phyloP scores from a whole-genome alignment of 2,888 invertebrate species.

The Eupithecia subfuscata region DNA sequence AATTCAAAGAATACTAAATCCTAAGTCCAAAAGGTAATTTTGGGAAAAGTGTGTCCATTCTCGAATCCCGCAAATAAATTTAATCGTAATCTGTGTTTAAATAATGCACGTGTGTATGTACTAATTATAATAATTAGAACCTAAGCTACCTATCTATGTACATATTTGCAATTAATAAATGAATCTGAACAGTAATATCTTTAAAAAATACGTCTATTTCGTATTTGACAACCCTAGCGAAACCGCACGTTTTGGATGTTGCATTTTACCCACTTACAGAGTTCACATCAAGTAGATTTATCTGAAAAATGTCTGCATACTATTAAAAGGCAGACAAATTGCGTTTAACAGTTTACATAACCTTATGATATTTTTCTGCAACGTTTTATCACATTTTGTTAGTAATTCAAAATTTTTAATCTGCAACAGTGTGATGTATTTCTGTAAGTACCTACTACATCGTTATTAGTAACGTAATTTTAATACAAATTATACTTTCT shows the following conservation, averaged over 20 bases:
- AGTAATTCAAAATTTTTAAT: background rate
- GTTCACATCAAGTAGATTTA: constrained; percentile 21
- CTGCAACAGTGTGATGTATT: background rate
- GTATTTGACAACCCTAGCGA: constrained; percentile 16
- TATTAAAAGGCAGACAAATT: background rate
- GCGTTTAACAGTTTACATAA: background rate
- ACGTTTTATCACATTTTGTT: no score
- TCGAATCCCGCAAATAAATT: background rate
- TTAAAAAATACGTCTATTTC: background rate
- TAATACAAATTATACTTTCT: background rate
- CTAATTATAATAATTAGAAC: no score
- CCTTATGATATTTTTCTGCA: background rate
- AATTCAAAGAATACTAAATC: background rate
- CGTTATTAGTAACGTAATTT: background rate
- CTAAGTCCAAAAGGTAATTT: background rate
- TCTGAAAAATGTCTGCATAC: constrained; percentile 22
- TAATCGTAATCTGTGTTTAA: no score
- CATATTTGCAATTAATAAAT: no score
- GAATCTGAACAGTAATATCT: background rate
- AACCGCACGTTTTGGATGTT: constrained; percentile 13
- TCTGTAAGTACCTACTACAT: background rate
- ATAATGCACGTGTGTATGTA: no score
- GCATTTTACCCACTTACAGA: constrained; percentile 26
- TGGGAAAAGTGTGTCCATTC: background rate
- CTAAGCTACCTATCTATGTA: no score